phyloP scores from a whole-genome alignment of 2,888 invertebrate genomes.

The Lottia gigantea region DNA sequence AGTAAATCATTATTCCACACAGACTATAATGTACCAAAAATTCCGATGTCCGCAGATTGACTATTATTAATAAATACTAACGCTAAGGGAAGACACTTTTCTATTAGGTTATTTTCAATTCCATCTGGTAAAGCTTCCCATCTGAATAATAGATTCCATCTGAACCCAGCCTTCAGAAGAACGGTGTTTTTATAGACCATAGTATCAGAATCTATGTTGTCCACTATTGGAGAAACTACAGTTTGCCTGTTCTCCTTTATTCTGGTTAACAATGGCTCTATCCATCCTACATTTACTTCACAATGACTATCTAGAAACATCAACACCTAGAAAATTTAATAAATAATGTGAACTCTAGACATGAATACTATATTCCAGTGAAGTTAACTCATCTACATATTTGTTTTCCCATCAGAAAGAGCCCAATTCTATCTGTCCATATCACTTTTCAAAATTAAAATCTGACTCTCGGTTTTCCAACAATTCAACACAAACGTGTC shows the following conservation, averaged over 20 bases:
- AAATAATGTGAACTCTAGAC: too few species aligned
- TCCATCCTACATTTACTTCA: slow-evolving; percentile 92
- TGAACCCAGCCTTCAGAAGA: slow-evolving; percentile 88
- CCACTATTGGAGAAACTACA: slow-evolving; percentile 85
- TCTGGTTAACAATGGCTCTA: slow-evolving; percentile 84
- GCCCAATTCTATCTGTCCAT: too few species aligned
- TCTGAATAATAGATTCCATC: slow-evolving; percentile 96
- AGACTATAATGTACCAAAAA: neutral
- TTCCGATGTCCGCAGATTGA: too few species aligned
- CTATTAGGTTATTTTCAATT: neutral
- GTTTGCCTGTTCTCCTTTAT: slow-evolving; percentile 77
- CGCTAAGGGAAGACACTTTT: neutral
- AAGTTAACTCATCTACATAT: too few species aligned
- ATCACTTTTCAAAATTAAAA: too few species aligned
- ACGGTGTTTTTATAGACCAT: slow-evolving; percentile 91
- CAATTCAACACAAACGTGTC: too few species aligned
- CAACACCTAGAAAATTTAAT: slow-evolving; percentile 74
- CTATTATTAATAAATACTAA: neutral
- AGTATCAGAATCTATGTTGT: slow-evolving; percentile 94
- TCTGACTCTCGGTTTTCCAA: too few species aligned
- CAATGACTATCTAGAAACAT: slow-evolving; percentile 96
- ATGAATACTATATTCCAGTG: too few species aligned
- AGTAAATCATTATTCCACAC: neutral
- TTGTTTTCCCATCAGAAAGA: too few species aligned
- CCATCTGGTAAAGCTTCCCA: slow-evolving; percentile 85